A percentile compares a stretch with the other conserved stretches of the same genome.
These are phyloP conservation scores for Haliclona indistincta DNA, from an alignment of 37 sponge, comb jelly and placozoan genomes.

Conservation along the genomic window DNA sequence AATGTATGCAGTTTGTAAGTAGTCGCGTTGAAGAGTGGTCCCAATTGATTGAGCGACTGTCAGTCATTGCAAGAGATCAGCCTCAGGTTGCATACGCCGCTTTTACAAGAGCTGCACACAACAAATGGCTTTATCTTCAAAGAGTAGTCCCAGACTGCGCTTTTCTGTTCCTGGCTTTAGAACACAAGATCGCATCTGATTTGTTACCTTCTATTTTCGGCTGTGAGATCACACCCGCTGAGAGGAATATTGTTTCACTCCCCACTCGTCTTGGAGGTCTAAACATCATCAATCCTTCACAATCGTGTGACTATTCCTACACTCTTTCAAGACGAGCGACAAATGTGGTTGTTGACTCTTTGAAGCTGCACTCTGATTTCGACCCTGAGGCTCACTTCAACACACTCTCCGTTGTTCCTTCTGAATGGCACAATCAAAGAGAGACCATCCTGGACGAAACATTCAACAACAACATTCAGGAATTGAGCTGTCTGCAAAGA, in stretches of 20 bases:
- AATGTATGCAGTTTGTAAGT: background rate
- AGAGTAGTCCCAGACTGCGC: slow-evolving; percentile 9
- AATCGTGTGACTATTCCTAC: too few relatives aligned
- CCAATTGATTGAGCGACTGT: background rate
- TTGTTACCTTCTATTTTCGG: slow-evolving; percentile 18
- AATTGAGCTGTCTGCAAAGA: background rate
- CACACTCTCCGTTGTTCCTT: background rate
- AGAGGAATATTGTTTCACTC: slow-evolving; percentile 11
- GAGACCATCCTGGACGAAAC: background rate
- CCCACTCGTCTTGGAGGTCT: slow-evolving; percentile 19
- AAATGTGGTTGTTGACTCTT: too few relatives aligned
- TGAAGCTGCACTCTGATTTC: slow-evolving; percentile 8
- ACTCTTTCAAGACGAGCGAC: too few relatives aligned
- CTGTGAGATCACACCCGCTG: slow-evolving; percentile 3
- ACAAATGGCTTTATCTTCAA: slow-evolving; percentile 31
- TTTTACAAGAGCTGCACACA: slow-evolving; percentile 21
- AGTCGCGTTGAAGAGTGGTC: slow-evolving; percentile 8
- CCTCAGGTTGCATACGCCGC: slow-evolving; percentile 27
- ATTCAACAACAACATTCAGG: background rate
- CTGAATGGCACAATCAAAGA: background rate
- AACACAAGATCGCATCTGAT: background rate
- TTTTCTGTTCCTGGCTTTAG: background rate
- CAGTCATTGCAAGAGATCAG: background rate
- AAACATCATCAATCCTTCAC: slow-evolving; percentile 6
- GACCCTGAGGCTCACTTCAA: background rate